phyloP scores from a whole-genome alignment of 2,888 invertebrate genomes.

The Philhelius pedissequus region DNA sequence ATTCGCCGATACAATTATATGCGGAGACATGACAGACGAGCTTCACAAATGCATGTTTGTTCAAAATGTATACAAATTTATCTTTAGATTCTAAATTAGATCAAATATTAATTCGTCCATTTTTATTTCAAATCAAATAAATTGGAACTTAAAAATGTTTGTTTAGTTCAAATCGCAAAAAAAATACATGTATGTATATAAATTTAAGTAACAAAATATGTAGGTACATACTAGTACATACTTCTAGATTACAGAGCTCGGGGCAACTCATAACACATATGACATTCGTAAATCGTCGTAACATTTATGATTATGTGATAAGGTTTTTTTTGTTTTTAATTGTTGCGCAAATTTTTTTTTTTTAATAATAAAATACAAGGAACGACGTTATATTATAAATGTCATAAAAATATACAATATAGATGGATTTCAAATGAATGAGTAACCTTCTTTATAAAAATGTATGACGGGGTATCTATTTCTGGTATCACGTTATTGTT shows the following conservation, averaged over 20 bases:
- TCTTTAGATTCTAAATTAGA: no score
- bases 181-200: not conserved
- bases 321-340: conserved; percentile 5
- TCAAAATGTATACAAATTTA: no score
- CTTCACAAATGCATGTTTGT: no score
- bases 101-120: no score
- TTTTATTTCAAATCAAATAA: no score
- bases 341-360: conserved; percentile 37
- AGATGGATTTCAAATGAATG: conserved; percentile 3
- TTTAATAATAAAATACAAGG: not conserved
- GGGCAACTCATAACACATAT: conserved; percentile 28
- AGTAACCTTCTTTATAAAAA: conserved; percentile 26
- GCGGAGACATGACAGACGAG: no score
- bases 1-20: no score
- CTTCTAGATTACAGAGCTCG: conserved; percentile 23
- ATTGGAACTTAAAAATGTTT: no score
- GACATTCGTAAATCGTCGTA: conserved; percentile 12
- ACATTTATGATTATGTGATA: conserved; percentile 27
- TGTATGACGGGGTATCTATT: conserved; percentile 32
- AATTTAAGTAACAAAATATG: not conserved
- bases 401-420: not conserved
- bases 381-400: not conserved
- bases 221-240: not conserved
- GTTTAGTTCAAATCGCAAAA: no score
- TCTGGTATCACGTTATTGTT: conserved; percentile 20